A percentile compares a stretch with the other conserved stretches of the same genome.
Evolutionary conservation across 2,888 invertebrate species (phyloP).

Genomic region (Erynnis tages): DNA sequence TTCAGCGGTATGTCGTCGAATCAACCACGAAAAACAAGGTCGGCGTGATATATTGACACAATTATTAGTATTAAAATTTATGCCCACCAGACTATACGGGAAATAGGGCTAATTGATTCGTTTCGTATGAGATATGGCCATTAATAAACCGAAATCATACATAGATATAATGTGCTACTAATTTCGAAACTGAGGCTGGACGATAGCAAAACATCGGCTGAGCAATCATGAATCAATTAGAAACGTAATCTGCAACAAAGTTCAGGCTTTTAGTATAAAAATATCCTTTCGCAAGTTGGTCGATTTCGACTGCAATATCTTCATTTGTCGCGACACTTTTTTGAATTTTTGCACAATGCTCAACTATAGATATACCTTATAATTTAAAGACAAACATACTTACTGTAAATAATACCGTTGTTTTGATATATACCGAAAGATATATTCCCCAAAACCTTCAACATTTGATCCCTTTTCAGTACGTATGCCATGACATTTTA

Average conservation of each 20-base stretch:
- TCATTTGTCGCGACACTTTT: too few relatives aligned
- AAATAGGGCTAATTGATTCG: constrained; percentile 3
- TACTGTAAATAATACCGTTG: too few relatives aligned
- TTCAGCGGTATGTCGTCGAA: constrained; percentile 2
- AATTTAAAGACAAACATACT: too few relatives aligned
- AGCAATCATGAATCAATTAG: constrained; percentile 1
- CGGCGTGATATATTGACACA: constrained; percentile 19
- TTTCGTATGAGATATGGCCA: background rate
- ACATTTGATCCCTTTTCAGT: too few relatives aligned
- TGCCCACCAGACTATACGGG: background rate
- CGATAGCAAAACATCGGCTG: background rate
- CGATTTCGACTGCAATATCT: background rate
- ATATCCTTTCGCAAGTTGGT: constrained; percentile 8
- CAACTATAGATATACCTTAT: too few relatives aligned
- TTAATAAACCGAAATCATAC: background rate
- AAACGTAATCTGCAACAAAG: constrained; percentile 3
- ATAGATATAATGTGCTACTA: background rate
- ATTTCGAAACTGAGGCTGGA: constrained; percentile 4
- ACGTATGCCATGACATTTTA: too few relatives aligned
- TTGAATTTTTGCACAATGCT: too few relatives aligned
- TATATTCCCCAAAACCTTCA: too few relatives aligned
- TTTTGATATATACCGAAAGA: too few relatives aligned
- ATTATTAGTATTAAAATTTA: constrained; percentile 10
- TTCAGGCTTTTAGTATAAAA: constrained; percentile 11
- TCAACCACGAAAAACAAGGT: constrained; percentile 10